Evolutionary conservation across 1,140 invertebrate genomes (phyloP), one percentile per base, ranked within the genome.

Genomic region (Drosophila athabasca): DNA sequence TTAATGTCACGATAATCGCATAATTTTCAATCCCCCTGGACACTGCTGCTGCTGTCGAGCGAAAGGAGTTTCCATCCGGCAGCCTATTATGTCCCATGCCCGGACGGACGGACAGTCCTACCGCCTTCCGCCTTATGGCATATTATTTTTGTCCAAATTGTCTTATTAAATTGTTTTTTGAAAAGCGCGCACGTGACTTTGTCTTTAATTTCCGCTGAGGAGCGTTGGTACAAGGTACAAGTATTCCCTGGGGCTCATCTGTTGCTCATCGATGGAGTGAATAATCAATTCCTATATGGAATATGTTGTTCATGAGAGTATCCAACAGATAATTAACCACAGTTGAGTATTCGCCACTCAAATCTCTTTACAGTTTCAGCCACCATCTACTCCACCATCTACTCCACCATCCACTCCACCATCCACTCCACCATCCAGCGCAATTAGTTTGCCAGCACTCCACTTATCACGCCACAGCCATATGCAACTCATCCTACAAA

Each of bases 1-100:
- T 73, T 72, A 70, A 64, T 79, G 72, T 79, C 75, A 65, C 51
- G 84, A 83, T 88, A 88, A 88, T 88, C 84, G 62, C 71, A 88
- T 83, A 83, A 88, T 79, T 89, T 80, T 61, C 17, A 74, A 52
- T 61, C 24, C 48, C 39, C 29, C 35, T 62, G 74, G 74, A 73
- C 78, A 79, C 59, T 55, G 50, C 15, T 1, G 13, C 22, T n/a
- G n/a, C 9, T 29, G 9, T 59, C 26, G 54, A 59, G 26, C 43
- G 6, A 39, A 65, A 61, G 31, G 48, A 48, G 48, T 62, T 62
- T 44, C 43, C 4, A 39, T 67, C 35, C 19, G 29, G 4, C 46
- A 9, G 62, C 46, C 65, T 76, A 69, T 75, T 46, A 87, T 52
- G 58, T 44, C 52, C 45, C 17, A 17, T 39, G 49, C 31, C 19